Base-by-base conservation (phyloP, 2,113 vertebrate species). In the Cynoglossus semilaevis region DNA sequence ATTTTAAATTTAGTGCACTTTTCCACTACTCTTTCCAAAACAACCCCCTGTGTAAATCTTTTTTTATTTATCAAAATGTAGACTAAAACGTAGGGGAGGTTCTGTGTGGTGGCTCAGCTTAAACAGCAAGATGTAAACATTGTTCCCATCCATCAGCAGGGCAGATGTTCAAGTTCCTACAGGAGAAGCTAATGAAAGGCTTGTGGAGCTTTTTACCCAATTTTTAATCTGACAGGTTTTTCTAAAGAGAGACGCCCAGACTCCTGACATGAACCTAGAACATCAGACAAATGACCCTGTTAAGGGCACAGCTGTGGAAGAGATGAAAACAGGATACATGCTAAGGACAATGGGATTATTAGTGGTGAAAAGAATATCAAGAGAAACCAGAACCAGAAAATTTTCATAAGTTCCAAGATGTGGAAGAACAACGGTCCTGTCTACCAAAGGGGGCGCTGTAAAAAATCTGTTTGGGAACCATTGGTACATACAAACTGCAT, bases 181-280 rank as follows among this genome's bases (percentile, higher is more conserved):
- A 59, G 41, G 59, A 63, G 34, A 57, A 76, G 73, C 63, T 80
- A 78, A 82, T 77, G 57, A 73, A 53, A 78, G 58, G 44, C 43
- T 42, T 58, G 9, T 29, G 22, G 3, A 29, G 22, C 22, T 22
- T 72, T 57, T 44, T 15, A 62, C 34, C 2, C 35, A 19, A 41
- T 41, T 58, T 67, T 42, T 66, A 53, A 83, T 18, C 61, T 77
- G 42, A 66, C 70, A 80, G 67, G 65, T 83, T 74, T 81, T 14
- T 29, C 22, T 29, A 51, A 41, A 74, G 55, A 43, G 40, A 68
- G 64, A 58, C 51, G 52, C 46, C 38, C 12, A 61, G 60, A 75
- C 74, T 66, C 72, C 6, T 29, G 22, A 29, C 22, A 29, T 29
- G 22, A 6, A 29, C 22, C 6, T 29, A 29, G 2, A 6, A 6